Conservation (phyloP, 2,113 vertebrate species). For the Dascyllus trimaculatus region DNA sequence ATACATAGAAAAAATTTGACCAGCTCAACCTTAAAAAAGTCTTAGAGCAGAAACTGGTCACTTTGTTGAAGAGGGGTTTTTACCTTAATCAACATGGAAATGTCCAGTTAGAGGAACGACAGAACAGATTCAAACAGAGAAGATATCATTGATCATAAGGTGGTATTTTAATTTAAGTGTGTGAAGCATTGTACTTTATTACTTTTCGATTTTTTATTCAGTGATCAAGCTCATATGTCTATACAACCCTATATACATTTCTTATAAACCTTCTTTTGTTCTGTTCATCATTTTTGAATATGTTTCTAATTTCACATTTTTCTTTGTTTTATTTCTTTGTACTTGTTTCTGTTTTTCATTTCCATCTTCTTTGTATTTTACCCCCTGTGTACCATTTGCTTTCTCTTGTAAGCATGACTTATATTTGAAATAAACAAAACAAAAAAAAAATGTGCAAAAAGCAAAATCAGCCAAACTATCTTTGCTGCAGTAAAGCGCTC, state of each 20-base stretch:
- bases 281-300: slow-evolving; percentile 35
- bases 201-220: not conserved
- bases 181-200: not conserved
- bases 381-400: slow-evolving; percentile 55
- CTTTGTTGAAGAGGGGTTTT: slow-evolving; percentile 1
- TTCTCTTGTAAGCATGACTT: slow-evolving; percentile 72
- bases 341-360: slow-evolving; percentile 39
- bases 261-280: slow-evolving; percentile 14
- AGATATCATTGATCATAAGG: not conserved
- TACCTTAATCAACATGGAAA: not conserved
- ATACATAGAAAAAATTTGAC: no score
- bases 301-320: slow-evolving; percentile 64
- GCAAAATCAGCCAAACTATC: slow-evolving; percentile 11
- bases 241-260: not conserved
- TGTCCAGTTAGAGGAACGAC: not conserved
- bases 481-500: slow-evolving; percentile 40
- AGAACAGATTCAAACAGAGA: not conserved
- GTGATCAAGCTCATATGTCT: slow-evolving; percentile 2
- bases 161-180: not conserved
- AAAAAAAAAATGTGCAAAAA: slow-evolving; percentile 18
- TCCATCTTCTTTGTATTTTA: slow-evolving; percentile 37
- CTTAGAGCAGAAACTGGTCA: not conserved
- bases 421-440: slow-evolving; percentile 75
- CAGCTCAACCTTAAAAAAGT: not conserved
- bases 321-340: slow-evolving; percentile 50